Evolutionary conservation across 2,113 vertebrate species (phyloP), one percentile per base, ranked within the genome.

Genomic region (Bucco capensis): DNA sequence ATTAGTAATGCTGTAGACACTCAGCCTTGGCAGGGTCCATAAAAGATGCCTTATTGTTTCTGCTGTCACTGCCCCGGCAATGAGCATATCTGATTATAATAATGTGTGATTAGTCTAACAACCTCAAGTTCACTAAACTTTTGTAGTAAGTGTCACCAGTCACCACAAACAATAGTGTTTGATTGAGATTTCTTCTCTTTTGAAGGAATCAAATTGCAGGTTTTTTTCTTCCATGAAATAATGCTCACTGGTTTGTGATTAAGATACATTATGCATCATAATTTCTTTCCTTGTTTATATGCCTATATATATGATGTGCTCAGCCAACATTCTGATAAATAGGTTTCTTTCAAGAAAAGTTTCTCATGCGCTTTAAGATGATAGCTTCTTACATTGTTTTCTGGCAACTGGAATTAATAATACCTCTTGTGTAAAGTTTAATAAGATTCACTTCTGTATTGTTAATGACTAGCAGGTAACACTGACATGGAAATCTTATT

Each of bases 121-220:
- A 44, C 10, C 35, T 37, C 74, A 77, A 84, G 33, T 58, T 84
- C 70, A 73, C 66, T 71, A 65, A 82, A 88, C 33, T 81, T 90
- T 90, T 84, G 77, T 91, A 65, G n/a, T 71, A 86, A 91, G 73
- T 95, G 80, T 86, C 70, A 75, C 76, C 65, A 95, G 92, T 86
- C 70, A 81, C 83, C 70, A 86, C 61, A 88, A 88, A 95, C 93
- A 95, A 95, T 95, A 92, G 90, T 2, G 28, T 95, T 91, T 96
- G 94, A 95, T 96, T 96, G 74, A 94, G 70, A 95, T 84, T 95
- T 86, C 85, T 81, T 88, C 88, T 58, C 49, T 88, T 95, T 44
- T 96, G 90, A 95, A 96, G 46, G 57, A 84, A 75, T 47, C 17
- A 92, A 95, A 90, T 96, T 96, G 83, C 94, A 82, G 61, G n/a